Percentiles rank a stretch among this genome's conserved stretches.
Evolutionary conservation across 2,888 invertebrate species (phyloP).

Genomic region (Drosophila maculinotata): DNA sequence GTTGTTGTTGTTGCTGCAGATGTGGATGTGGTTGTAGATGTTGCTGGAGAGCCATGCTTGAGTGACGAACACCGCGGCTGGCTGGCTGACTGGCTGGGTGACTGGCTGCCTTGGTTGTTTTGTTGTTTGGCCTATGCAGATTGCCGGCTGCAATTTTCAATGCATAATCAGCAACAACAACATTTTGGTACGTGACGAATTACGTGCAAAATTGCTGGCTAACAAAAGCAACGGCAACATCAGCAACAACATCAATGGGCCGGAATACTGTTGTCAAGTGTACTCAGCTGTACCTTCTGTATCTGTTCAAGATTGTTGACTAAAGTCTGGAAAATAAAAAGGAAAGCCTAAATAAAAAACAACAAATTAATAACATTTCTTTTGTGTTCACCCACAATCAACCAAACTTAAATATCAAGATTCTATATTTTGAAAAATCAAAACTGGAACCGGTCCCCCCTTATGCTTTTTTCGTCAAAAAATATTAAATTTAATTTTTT

Average conservation of each 20-base stretch:
- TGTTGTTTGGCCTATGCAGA: conserved; percentile 71
- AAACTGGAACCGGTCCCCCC: too few relatives aligned
- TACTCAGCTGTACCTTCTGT: conserved; percentile 5
- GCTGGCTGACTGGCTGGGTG: conserved; percentile 16
- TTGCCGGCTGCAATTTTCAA: conserved; percentile 74
- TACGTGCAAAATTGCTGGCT: conserved; percentile 73
- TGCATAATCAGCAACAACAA: conserved; percentile 72
- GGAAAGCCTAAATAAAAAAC: not conserved
- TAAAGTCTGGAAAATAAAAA: not conserved
- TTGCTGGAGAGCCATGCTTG: conserved; percentile 40
- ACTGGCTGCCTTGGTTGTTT: conserved; percentile 10
- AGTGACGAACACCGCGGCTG: conserved; percentile 51
- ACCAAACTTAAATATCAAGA: too few relatives aligned
- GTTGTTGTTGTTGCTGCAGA: conserved; percentile 2
- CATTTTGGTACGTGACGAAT: conserved; percentile 76
- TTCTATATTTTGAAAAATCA: too few relatives aligned
- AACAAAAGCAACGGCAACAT: conserved; percentile 29
- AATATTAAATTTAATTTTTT: too few relatives aligned
- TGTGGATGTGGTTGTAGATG: conserved; percentile 8
- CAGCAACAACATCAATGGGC: conserved; percentile 13
- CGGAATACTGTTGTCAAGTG: conserved; percentile 43
- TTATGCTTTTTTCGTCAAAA: too few relatives aligned
- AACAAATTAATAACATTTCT: not conserved
- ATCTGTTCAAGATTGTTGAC: conserved; percentile 9
- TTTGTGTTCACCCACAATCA: not conserved